These are phyloP conservation scores for Himalopsyche phryganea DNA, from an alignment of 1,140 invertebrate genomes.

Conservation along the genomic window DNA sequence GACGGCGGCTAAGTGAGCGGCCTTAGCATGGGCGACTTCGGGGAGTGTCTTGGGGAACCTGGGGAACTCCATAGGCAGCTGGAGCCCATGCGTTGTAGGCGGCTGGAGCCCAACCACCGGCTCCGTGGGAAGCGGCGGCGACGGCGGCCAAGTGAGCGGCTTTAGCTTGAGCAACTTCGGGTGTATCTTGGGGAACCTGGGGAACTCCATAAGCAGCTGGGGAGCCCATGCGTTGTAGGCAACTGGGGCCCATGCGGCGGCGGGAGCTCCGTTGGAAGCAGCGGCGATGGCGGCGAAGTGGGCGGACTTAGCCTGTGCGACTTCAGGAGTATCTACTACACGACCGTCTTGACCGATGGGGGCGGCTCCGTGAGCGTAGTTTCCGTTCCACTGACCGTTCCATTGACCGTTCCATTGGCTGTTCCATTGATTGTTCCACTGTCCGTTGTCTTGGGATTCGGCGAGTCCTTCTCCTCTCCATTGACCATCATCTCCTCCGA, in stretches of 20 bases:
- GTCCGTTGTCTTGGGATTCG: conserved; percentile 18
- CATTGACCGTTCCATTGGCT: not conserved
- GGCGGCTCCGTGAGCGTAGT: conserved; percentile 3
- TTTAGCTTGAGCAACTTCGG: not conserved
- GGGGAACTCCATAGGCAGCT: too few species aligned
- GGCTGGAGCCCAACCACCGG: conserved; percentile 3
- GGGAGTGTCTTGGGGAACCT: too few species aligned
- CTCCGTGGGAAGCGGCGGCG: conserved; percentile 5
- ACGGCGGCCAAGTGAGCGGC: not conserved
- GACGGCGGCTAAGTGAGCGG: too few species aligned
- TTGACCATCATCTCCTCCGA: conserved; percentile 14
- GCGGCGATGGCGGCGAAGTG: conserved; percentile 1
- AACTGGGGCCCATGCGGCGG: too few species aligned
- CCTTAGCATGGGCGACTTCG: too few species aligned
- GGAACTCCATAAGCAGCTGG: conserved; percentile 8
- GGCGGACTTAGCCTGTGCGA: not conserved
- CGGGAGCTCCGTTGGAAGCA: conserved; percentile 7
- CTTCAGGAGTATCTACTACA: conserved; percentile 5
- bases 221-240: too few species aligned
- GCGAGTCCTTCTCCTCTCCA: conserved; percentile 17
- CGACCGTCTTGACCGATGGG: conserved; percentile 17
- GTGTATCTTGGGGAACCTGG: conserved; percentile 1
- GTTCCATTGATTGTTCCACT: conserved; percentile 15
- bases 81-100: conserved; percentile 3
- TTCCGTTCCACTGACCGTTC: conserved; percentile 6